These are phyloP conservation scores for Spilarctia lutea DNA, from an alignment of 2,888 invertebrate genomes.

Conservation along the genomic window DNA sequence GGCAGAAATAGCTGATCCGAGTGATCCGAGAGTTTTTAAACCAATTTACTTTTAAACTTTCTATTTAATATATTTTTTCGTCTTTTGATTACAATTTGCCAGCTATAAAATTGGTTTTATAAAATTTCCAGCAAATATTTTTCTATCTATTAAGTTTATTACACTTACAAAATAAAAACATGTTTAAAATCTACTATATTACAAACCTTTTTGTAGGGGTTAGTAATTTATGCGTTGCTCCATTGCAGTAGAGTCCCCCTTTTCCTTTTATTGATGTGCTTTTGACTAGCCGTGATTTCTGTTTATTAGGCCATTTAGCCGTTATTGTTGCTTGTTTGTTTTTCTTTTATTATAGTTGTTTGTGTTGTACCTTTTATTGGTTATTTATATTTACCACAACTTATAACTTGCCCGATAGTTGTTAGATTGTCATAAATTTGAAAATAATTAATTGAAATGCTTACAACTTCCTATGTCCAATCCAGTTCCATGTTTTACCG, in stretches of 20 bases:
- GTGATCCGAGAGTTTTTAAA: too few relatives aligned
- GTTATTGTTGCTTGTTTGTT: slow-evolving; percentile 67
- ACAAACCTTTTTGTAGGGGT: slow-evolving; percentile 52
- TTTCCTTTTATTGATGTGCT: slow-evolving; percentile 79
- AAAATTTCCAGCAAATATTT: background rate
- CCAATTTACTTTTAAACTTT: too few relatives aligned
- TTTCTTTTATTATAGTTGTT: slow-evolving; percentile 48
- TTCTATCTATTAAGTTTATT: background rate
- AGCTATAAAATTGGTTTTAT: too few relatives aligned
- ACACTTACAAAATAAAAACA: background rate
- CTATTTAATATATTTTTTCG: too few relatives aligned
- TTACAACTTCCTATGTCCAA: too few relatives aligned
- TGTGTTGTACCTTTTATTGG: slow-evolving; percentile 41
- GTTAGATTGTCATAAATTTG: background rate
- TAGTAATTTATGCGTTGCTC: slow-evolving; percentile 73
- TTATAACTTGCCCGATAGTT: background rate
- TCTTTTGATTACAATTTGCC: too few relatives aligned
- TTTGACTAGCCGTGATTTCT: slow-evolving; percentile 83
- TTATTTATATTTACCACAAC: slow-evolving; percentile 21
- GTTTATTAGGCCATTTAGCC: slow-evolving; percentile 80
- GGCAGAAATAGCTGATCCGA: too few relatives aligned
- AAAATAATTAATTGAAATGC: background rate
- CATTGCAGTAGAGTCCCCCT: slow-evolving; percentile 63
- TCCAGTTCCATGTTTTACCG: too few relatives aligned
- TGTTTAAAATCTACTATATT: slow-evolving; percentile 52